These are phyloP conservation scores for Nothocercus julius DNA, from an alignment of 2,113 vertebrate genomes.

Conservation along the genomic window DNA sequence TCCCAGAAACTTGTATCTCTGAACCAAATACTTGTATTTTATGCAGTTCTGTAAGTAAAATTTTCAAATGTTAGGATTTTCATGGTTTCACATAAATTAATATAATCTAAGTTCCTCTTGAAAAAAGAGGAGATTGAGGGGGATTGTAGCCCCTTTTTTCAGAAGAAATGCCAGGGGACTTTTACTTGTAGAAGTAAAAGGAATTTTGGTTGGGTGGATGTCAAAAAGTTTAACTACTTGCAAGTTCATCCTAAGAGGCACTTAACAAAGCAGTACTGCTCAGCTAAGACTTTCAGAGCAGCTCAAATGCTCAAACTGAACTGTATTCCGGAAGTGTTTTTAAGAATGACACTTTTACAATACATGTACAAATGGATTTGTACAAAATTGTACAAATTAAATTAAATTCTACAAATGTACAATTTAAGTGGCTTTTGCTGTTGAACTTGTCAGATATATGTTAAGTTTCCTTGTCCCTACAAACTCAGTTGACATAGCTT, in stretches of 20 bases:
- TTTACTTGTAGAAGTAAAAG: not conserved
- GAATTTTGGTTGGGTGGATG: not conserved
- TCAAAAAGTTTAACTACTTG: not conserved
- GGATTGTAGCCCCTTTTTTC: not conserved
- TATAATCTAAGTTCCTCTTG: not conserved
- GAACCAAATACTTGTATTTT: slow-evolving; percentile 85
- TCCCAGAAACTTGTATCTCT: slow-evolving; percentile 78
- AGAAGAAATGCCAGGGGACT: not conserved
- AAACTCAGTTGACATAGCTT: not conserved
- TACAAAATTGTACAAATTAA: no score
- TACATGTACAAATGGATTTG: not conserved
- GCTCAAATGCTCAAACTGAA: not conserved
- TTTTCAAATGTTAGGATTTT: not conserved
- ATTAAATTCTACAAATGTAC: not conserved
- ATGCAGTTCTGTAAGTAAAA: slow-evolving; percentile 89
- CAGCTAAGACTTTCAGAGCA: not conserved
- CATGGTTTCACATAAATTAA: not conserved
- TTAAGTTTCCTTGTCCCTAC: not conserved
- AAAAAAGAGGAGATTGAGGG: not conserved
- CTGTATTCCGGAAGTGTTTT: not conserved
- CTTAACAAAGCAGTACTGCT: not conserved
- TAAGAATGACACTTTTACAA: not conserved
- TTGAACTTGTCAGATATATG: not conserved
- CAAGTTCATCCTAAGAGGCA: not conserved
- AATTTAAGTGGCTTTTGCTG: not conserved